Evolutionary conservation across 1,140 invertebrate species (phyloP), one percentile per base, ranked within the genome.

Genomic region (Lepidurus arcticus): DNA sequence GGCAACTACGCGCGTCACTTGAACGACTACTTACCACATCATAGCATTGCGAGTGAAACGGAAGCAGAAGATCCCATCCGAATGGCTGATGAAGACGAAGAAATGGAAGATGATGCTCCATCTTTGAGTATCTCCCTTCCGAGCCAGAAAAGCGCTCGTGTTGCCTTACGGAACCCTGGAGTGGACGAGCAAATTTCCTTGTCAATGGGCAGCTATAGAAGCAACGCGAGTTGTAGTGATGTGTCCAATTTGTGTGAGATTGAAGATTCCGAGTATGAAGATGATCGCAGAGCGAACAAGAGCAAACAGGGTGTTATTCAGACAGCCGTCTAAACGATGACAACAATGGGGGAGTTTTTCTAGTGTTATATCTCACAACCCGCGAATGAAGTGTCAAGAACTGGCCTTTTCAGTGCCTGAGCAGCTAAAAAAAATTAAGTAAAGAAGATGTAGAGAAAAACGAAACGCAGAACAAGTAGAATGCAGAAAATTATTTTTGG

Each of bases 161-260:
- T 76, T 81, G 76, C 74, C 77, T 78, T 79, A 43, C 78, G 53
- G 42, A 76, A 76, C 6, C 79, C 78, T 45, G 79, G 85, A 86
- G 88, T 82, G 82, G 76, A 92, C 82, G 92, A 94, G 84, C 87
- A 91, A 78, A 90, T 92, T 85, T 93, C 92, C 53, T 86, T 94
- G 79, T 87, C 93, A 47, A 88, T 88, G 76, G 88, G 88, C 76
- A 88, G 87, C 73, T 91, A 88, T 73, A 91, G 90, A 7, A 92
- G 90, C 80, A 92, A 85, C 76, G 85, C 83, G 9, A 85, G 85
- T 13, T 83, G 92, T 83, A 95, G 93, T 85, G 93, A 95, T 85
- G 87, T 95, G 76, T 95, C 94, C 26, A 91, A 92, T 86, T 88
- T 96, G 44, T 96, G 94, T 88, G 94, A 96, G 88, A 95, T 96